Conservation (phyloP, 1,140 invertebrate genomes). For the Thaumetopoea pityocampa region DNA sequence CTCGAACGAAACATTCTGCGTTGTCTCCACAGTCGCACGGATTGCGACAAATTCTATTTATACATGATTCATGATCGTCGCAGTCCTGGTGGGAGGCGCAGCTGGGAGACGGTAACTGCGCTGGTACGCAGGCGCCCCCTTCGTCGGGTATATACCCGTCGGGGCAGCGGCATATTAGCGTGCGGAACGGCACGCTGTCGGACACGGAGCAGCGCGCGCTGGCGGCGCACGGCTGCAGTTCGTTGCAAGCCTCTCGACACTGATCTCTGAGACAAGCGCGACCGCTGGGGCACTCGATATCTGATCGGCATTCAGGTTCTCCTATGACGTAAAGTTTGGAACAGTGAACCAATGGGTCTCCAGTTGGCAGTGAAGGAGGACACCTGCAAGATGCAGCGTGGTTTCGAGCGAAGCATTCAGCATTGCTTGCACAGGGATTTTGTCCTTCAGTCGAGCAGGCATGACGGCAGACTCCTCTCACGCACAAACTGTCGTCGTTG, state of each 20-base stretch:
- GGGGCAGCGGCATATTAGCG: slow-evolving; percentile 90
- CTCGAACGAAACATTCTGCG: slow-evolving; percentile 87
- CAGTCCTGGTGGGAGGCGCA: slow-evolving; percentile 89
- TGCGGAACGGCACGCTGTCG: slow-evolving; percentile 87
- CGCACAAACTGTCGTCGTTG: slow-evolving; percentile 82
- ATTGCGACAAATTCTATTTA: slow-evolving; percentile 89
- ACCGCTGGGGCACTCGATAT: slow-evolving; percentile 87
- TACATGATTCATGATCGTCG: slow-evolving; percentile 84
- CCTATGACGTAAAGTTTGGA: slow-evolving; percentile 70
- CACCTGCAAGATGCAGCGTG: slow-evolving; percentile 86
- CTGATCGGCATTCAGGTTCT: slow-evolving; percentile 85
- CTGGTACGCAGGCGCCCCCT: slow-evolving; percentile 84
- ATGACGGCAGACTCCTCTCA: slow-evolving; percentile 83
- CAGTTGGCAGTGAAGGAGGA: slow-evolving; percentile 83
- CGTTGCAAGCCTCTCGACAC: slow-evolving; percentile 87
- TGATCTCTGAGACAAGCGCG: slow-evolving; percentile 87
- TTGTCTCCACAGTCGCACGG: slow-evolving; percentile 92
- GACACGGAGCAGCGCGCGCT: slow-evolving; percentile 86
- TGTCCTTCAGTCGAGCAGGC: slow-evolving; percentile 80
- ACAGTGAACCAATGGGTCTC: slow-evolving; percentile 88
- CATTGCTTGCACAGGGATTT: slow-evolving; percentile 87
- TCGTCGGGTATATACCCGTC: slow-evolving; percentile 88
- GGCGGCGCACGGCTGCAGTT: slow-evolving; percentile 83
- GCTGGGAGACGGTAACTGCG: slow-evolving; percentile 82
- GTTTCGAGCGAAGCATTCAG: slow-evolving; percentile 85